These are phyloP conservation scores for Eucidaris tribuloides DNA, from an alignment of 35 echinoderm and acorn worm species.

Conservation along the genomic window DNA sequence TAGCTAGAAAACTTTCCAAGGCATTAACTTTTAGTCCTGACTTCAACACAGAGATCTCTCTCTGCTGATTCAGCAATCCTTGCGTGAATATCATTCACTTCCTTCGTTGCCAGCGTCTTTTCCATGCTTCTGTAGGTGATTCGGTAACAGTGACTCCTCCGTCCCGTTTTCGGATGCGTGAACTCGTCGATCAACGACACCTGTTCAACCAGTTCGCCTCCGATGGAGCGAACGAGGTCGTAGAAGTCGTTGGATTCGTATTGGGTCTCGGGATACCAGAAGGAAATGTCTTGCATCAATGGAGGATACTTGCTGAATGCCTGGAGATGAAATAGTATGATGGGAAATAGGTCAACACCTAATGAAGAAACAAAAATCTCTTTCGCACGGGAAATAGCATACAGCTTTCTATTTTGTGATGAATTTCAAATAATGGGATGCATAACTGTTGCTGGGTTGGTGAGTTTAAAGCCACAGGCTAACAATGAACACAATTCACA, in stretches of 20 bases:
- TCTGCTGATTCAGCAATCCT: constrained; percentile 44
- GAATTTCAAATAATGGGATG: background rate
- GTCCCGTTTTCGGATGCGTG: constrained; percentile 74
- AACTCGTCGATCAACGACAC: constrained; percentile 89
- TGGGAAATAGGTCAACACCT: too few relatives aligned
- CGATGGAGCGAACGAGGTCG: constrained; percentile 73
- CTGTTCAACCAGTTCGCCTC: constrained; percentile 79
- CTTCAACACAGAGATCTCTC: constrained; percentile 43
- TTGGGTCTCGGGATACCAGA: constrained; percentile 72
- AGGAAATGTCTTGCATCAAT: constrained; percentile 76
- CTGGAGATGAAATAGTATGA: constrained; percentile 62
- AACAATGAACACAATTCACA: too few relatives aligned
- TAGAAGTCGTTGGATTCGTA: constrained; percentile 92
- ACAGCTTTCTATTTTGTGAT: too few relatives aligned
- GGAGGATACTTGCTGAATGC: constrained; percentile 96
- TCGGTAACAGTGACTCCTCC: constrained; percentile 79
- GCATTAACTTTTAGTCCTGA: constrained; percentile 52
- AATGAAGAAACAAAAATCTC: too few relatives aligned
- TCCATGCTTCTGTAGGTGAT: constrained; percentile 96
- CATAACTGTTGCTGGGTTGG: background rate
- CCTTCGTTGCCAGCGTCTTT: constrained; percentile 76
- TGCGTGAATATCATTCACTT: constrained; percentile 63
- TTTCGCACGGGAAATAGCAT: too few relatives aligned
- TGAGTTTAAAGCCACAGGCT: too few relatives aligned
- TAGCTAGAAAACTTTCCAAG: too few relatives aligned